Conservation (phyloP, 2,113 vertebrate genomes). For the Labrus mixtus region DNA sequence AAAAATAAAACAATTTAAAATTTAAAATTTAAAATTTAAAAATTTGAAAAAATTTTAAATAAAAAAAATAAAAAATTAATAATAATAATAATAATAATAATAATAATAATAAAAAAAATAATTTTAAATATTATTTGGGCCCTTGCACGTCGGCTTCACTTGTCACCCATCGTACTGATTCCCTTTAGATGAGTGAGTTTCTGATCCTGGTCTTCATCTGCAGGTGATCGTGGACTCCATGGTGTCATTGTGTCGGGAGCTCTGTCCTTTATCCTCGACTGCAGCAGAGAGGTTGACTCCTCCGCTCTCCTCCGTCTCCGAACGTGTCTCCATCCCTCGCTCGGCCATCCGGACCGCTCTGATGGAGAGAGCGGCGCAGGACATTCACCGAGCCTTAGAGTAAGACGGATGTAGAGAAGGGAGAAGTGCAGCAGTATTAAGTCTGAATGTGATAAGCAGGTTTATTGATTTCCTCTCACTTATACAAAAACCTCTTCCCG, state of each 20-base stretch:
- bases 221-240: constrained; percentile 93
- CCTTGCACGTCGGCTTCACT: no score
- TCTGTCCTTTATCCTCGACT: constrained; percentile 87
- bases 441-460: constrained; percentile 50
- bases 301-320: constrained; percentile 87
- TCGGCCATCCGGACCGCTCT: constrained; percentile 89
- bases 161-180: no score
- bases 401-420: constrained; percentile 42
- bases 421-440: constrained; percentile 1
- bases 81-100: no score
- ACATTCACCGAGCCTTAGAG: constrained; percentile 90
- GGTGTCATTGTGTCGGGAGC: constrained; percentile 90
- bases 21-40: no score
- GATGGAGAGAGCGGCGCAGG: constrained; percentile 85
- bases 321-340: constrained; percentile 89
- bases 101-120: no score
- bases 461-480: constrained; percentile 60
- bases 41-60: no score
- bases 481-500: constrained; percentile 36
- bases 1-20: no score
- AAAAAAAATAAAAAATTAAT: no score
- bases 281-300: constrained; percentile 88
- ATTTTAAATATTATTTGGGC: no score
- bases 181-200: background rate
- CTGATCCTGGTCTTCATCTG: constrained; percentile 1